Evolutionary conservation across 2,113 vertebrate genomes (phyloP).

Genomic region (Puffinus mauretanicus): DNA sequence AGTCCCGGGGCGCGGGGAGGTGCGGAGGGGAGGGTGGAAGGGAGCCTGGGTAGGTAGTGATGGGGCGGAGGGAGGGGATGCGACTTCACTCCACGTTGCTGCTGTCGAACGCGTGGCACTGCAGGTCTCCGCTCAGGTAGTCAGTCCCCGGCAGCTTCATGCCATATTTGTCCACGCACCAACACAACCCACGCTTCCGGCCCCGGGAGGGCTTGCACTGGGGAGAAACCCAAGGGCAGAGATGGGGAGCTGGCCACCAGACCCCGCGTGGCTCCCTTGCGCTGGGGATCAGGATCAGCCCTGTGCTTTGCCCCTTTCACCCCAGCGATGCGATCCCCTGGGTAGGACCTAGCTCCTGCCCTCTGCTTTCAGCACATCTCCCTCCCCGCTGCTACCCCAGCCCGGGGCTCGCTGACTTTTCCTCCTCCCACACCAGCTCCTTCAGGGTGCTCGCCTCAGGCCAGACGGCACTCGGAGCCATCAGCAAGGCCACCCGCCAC

Average conservation of each 20-base stretch:
- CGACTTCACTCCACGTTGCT: slow-evolving; percentile 89
- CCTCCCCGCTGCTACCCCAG: not conserved
- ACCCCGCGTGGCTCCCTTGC: fast-evolving
- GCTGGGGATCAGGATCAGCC: not conserved
- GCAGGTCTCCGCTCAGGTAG: slow-evolving; percentile 90
- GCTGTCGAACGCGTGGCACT: slow-evolving; percentile 94
- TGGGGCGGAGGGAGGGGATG: slow-evolving; percentile 68
- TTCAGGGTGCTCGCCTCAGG: not conserved
- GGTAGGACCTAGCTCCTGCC: not conserved
- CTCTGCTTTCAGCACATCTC: not conserved
- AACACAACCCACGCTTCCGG: slow-evolving; percentile 94
- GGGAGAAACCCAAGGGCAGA: slow-evolving; percentile 14
- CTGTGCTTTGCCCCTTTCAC: not conserved
- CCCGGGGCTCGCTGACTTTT: not conserved
- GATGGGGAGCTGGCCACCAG: not conserved
- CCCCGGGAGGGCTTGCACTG: slow-evolving; percentile 98
- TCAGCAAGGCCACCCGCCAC: not conserved
- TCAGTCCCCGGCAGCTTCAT: slow-evolving; percentile 93
- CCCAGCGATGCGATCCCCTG: not conserved
- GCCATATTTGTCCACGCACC: slow-evolving; percentile 98
- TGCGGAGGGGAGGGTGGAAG: slow-evolving; percentile 70
- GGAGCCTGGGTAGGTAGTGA: slow-evolving; percentile 64
- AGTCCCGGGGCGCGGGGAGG: slow-evolving; percentile 69
- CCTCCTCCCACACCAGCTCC: not conserved
- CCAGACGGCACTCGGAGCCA: not conserved